phyloP scores from a whole-genome alignment of 2,797 vertebrate species.

The Astyanax mexicanus region DNA sequence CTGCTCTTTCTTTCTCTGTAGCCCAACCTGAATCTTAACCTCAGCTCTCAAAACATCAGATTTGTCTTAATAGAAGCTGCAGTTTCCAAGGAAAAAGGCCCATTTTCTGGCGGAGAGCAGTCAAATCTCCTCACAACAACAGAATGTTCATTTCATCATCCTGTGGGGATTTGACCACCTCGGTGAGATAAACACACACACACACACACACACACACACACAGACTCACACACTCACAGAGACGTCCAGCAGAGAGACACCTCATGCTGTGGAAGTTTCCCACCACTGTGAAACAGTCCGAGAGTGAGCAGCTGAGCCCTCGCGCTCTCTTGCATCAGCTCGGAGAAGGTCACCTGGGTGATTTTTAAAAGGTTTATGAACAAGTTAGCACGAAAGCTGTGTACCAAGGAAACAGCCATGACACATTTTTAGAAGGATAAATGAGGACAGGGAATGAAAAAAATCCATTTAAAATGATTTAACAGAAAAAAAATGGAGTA shows the following conservation, averaged over 20 bases:
- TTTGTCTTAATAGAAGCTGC: neutral
- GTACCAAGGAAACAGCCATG: neutral
- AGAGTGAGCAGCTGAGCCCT: slow-evolving; percentile 30
- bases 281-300: slow-evolving; percentile 11
- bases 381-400: neutral
- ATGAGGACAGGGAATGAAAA: too few relatives aligned
- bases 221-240: slow-evolving; percentile 35
- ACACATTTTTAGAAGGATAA: neutral
- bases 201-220: slow-evolving; percentile 34
- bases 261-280: slow-evolving; percentile 16
- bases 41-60: too few relatives aligned
- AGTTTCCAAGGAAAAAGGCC: too few relatives aligned
- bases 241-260: slow-evolving; percentile 19
- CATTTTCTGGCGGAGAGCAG: neutral
- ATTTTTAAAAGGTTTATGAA: neutral
- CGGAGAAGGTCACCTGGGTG: slow-evolving; percentile 25
- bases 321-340: slow-evolving; percentile 1
- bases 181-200: neutral
- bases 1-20: too few relatives aligned
- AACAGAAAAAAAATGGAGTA: too few relatives aligned
- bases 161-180: neutral
- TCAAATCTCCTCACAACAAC: neutral
- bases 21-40: too few relatives aligned
- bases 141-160: neutral
- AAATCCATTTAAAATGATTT: too few relatives aligned